Evolutionary conservation across 92 coral and sea anemone genomes (phyloP).

Genomic region (Porites cylindrica): DNA sequence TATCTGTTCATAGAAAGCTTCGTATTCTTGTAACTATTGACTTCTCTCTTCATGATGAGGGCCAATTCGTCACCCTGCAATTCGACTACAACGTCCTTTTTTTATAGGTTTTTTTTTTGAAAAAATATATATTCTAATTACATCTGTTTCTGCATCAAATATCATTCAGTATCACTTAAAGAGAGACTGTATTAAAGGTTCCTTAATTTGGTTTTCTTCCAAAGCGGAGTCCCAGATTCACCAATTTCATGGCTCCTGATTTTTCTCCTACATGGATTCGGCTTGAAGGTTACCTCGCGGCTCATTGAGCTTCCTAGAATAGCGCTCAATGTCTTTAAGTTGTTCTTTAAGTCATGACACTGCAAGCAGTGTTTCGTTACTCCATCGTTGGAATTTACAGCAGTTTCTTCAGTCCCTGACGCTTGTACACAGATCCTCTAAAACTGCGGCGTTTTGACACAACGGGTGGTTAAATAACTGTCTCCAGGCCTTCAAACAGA

Average conservation of each 20-base stretch:
- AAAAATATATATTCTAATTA: constrained; percentile 7
- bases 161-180: not conserved
- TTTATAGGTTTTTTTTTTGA: not conserved
- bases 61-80: too few species aligned
- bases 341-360: not conserved
- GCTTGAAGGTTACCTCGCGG: too few species aligned
- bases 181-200: too few species aligned
- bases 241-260: not conserved
- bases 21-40: too few species aligned
- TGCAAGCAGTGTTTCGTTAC: not conserved
- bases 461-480: constrained; percentile 23
- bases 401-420: not conserved
- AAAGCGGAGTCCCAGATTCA: not conserved
- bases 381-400: too few species aligned
- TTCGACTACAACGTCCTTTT: not conserved
- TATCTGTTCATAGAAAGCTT: too few species aligned
- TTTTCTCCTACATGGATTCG: too few species aligned
- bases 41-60: too few species aligned
- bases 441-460: not conserved
- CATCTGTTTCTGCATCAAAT: not conserved
- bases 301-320: too few species aligned
- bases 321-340: too few species aligned
- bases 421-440: not conserved
- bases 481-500: constrained; percentile 28
- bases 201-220: not conserved